Base-by-base conservation (phyloP, 2,888 invertebrate genomes). In the Lepidocyrtinus sp. region DNA sequence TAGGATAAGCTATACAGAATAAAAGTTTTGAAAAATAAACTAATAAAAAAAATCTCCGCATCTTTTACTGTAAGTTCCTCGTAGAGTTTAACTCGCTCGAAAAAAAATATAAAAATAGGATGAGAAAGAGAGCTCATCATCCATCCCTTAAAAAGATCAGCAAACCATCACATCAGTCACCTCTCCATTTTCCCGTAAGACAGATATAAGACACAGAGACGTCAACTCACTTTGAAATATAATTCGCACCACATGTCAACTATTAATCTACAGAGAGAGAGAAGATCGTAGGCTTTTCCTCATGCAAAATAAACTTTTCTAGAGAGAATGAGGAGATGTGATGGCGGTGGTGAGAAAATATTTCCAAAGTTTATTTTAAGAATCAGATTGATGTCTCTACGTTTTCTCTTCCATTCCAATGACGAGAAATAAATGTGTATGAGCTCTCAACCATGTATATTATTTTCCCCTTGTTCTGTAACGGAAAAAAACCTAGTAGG, bases 171-270 rank as follows among this genome's bases (percentile, higher is more conserved):
- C 79, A 80, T 80, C 79, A 80, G 79, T 80, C 79, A 80, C 79
- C 75, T 80, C 79, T 80, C 79, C 79, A 75, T 80, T 80, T 80
- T 80, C 79, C 50, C 75, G 36, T 50, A 19, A 27, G 62, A 71
- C 70, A 71, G 50, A 50, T 71, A 71, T 73, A 77, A 77, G 78
- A 80, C 79, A 80, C 61, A 80, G 74, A 80, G 74, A 76, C 77
- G 78, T 72, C 83, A 85, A 76, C 79, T 80, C 79, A 80, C 68
- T 80, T 80, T 85, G 84, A 84, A 83, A 84, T 85, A 86, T 86
- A 86, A 86, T 85, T 86, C 84, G 84, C 83, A 85, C 84, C 86
- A 86, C 83, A 84, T 86, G 86, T 85, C 85, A 84, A 73, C 83
- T 82, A 86, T 86, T 86, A 86, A 86, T 86, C 84, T 85, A 80